Evolutionary conservation across 2,113 vertebrate species (phyloP), one percentile per base, ranked within the genome.

Genomic region (Castor canadensis): DNA sequence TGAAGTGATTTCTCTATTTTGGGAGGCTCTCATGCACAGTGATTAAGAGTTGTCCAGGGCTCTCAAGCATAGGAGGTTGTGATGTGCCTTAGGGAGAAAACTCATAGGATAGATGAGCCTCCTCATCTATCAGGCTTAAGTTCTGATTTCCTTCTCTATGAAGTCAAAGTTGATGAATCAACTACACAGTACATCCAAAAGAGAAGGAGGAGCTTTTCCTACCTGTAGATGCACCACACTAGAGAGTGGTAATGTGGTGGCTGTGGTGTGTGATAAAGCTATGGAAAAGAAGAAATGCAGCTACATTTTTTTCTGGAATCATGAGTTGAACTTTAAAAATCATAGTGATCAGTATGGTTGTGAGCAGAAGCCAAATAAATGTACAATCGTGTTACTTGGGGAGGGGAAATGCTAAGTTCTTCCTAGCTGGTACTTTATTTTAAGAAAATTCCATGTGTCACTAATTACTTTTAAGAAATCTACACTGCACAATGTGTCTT

Each of bases 11-110:
- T 15, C 43, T 11, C 92, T 80, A 52, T n/a, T n/a, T n/a, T n/a
- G 30, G 17, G 20, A 20, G 10, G 19, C 15, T 26, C 38, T 1
- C 12, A 0, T 0, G 32, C 30, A 19, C 0, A 32, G 47, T 6
- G 11, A n/a, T n/a, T n/a, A 28, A 6, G n/a, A 62, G 17, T 52
- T 12, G 0, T 52, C 28, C 58, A 0, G 0, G 2, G 11, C 20
- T n/a, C 60, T 16, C 2, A 22, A 77, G 9, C 8, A n/a, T 28
- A 60, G 2, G 20, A 22, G 12, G n/a, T n/a, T n/a, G n/a, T n/a
- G n/a, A n/a, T n/a, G n/a, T n/a, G n/a, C n/a, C n/a, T n/a, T n/a
- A n/a, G n/a, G n/a, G n/a, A n/a, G n/a, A n/a, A 49, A 28, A 49
- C 17, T 0, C 9, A 1, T 1, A 10, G 9, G 80, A 15, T 35